These are phyloP conservation scores for Dasyurus viverrinus DNA, from an alignment of 2,113 vertebrate species.

Conservation along the genomic window DNA sequence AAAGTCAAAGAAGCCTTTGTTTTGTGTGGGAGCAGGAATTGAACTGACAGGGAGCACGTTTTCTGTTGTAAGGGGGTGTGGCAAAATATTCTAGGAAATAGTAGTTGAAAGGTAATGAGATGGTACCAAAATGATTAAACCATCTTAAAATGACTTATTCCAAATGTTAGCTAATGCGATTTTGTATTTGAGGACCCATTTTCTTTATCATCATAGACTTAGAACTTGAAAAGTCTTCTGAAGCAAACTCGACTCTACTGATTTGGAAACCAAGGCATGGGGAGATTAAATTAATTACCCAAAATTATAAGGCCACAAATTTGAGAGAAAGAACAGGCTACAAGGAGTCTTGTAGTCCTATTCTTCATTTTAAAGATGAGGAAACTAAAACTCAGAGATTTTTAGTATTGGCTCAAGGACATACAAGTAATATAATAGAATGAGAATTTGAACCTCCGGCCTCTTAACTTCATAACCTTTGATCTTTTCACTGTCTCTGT, in stretches of 20 bases:
- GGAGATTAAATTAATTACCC: background rate
- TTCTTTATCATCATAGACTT: background rate
- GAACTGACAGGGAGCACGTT: slow-evolving; percentile 31
- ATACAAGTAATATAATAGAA: background rate
- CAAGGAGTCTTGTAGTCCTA: background rate
- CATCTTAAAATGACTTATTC: slow-evolving; percentile 51
- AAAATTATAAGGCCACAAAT: background rate
- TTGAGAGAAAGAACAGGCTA: background rate
- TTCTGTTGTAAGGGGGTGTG: background rate
- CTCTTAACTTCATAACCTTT: background rate
- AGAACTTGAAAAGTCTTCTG: background rate
- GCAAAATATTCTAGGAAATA: slow-evolving; percentile 37
- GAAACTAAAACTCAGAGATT: background rate
- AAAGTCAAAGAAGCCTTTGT: slow-evolving; percentile 47
- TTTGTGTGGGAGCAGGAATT: slow-evolving; percentile 44
- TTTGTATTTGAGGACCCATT: slow-evolving; percentile 45
- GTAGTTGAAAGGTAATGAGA: slow-evolving; percentile 19
- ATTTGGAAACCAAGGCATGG: background rate
- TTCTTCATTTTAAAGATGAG: background rate
- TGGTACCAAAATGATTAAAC: slow-evolving; percentile 43
- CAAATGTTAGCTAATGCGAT: slow-evolving; percentile 24
- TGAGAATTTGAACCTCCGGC: background rate
- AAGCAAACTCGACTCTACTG: background rate
- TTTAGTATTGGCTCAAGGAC: background rate
- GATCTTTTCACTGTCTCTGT: slow-evolving; percentile 10